These are phyloP conservation scores for Orthosia cruda DNA, from an alignment of 2,888 invertebrate species.

Conservation along the genomic window DNA sequence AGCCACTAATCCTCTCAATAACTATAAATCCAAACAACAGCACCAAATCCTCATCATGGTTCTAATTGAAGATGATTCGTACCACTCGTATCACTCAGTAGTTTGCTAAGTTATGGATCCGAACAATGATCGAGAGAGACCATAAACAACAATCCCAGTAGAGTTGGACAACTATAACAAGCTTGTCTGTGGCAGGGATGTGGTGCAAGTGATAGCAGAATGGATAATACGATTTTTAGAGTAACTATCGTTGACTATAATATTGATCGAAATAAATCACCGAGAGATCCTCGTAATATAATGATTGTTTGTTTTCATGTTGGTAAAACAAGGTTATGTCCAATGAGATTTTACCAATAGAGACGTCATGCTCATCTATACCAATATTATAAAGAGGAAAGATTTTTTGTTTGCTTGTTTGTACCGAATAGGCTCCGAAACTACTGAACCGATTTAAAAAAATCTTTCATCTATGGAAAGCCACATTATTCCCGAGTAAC, in stretches of 20 bases:
- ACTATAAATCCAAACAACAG: constrained; percentile 13
- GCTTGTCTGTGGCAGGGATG: constrained; percentile 44
- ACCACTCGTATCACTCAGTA: constrained; percentile 23
- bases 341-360: too few species aligned
- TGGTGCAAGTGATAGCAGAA: constrained; percentile 21
- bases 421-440: too few species aligned
- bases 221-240: background rate
- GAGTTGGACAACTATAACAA: constrained; percentile 60
- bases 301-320: too few species aligned
- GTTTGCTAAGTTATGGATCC: constrained; percentile 47
- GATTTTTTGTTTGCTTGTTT: too few species aligned
- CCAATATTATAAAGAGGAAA: too few species aligned
- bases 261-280: too few species aligned
- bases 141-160: constrained; percentile 52
- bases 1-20: background rate
- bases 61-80: constrained; percentile 24
- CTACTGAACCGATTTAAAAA: too few species aligned
- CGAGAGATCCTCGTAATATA: too few species aligned
- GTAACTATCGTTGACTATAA: background rate
- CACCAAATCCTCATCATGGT: background rate
- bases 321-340: too few species aligned
- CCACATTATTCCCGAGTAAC: too few species aligned
- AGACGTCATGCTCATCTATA: too few species aligned
- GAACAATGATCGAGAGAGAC: constrained; percentile 34
- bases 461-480: too few species aligned